Percentiles rank a stretch among this genome's conserved stretches.
Conservation (phyloP, 2,113 vertebrate genomes). For the Plecturocebus donacophilus region DNA sequence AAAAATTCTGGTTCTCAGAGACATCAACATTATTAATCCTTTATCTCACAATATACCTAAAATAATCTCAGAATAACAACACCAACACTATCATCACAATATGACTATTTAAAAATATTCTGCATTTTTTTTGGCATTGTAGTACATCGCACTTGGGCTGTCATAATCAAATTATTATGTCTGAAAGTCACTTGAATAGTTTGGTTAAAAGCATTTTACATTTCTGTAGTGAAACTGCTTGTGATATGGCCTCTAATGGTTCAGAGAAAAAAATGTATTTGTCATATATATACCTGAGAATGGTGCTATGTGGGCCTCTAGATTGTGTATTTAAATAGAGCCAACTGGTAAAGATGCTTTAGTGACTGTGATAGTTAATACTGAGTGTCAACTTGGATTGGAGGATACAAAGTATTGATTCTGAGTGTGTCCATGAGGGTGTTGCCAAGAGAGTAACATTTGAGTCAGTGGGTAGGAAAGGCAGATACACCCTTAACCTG, state of each 20-base stretch:
- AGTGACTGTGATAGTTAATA: not conserved
- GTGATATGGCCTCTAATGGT: not conserved
- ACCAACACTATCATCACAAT: not conserved
- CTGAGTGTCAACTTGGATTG: no score
- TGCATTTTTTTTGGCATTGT: not conserved
- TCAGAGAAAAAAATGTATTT: not conserved
- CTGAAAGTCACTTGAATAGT: constrained; percentile 23
- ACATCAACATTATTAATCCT: not conserved
- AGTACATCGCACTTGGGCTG: not conserved
- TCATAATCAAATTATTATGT: not conserved
- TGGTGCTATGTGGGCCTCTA: no score
- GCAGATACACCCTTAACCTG: no score
- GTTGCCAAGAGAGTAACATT: no score
- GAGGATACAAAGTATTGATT: no score
- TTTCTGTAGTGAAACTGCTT: constrained; percentile 4
- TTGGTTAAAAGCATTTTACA: not conserved
- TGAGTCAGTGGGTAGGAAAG: no score
- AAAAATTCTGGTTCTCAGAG: not conserved
- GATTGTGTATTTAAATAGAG: constrained; percentile 15
- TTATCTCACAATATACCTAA: not conserved
- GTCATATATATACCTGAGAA: not conserved
- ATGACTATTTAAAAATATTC: not conserved
- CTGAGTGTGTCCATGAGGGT: no score
- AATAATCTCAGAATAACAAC: not conserved
- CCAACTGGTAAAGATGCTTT: not conserved